phyloP scores from a whole-genome alignment of 2,888 invertebrate species.

The Drosophila niveifrons region DNA sequence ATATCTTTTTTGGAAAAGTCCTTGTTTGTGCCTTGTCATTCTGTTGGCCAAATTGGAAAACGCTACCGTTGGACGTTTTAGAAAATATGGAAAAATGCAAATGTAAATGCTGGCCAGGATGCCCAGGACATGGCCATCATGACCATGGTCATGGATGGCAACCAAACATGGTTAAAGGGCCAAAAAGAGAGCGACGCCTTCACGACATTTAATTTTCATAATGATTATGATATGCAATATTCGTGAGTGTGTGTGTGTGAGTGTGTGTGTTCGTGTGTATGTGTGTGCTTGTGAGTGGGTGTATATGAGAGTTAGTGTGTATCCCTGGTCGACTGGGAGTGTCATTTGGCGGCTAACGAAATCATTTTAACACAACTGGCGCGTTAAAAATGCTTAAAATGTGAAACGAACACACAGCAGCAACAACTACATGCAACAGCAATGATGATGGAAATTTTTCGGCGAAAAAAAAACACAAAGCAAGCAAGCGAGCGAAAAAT shows the following conservation, averaged over 20 bases:
- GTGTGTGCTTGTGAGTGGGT: not conserved
- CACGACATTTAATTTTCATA: slow-evolving; percentile 81
- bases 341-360: slow-evolving; percentile 82
- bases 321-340: slow-evolving; percentile 46
- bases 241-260: slow-evolving; percentile 10
- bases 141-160: not conserved
- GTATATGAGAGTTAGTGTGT: not conserved
- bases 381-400: slow-evolving; percentile 81
- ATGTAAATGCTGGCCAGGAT: slow-evolving; percentile 59
- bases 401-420: slow-evolving; percentile 62
- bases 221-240: slow-evolving; percentile 72
- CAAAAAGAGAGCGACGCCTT: slow-evolving; percentile 51
- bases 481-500: slow-evolving; percentile 1
- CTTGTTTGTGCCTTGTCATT: slow-evolving; percentile 75
- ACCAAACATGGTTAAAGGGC: not conserved
- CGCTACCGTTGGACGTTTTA: slow-evolving; percentile 40
- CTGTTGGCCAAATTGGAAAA: slow-evolving; percentile 68
- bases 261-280: slow-evolving; percentile 6
- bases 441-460: slow-evolving; percentile 68
- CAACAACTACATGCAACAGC: slow-evolving; percentile 11
- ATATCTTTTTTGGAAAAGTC: slow-evolving; percentile 33
- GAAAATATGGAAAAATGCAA: slow-evolving; percentile 77
- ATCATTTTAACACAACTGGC: slow-evolving; percentile 83
- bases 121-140: slow-evolving; percentile 22
- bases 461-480: slow-evolving; percentile 35